Conservation (phyloP, 2,888 invertebrate genomes). For the Drosophila quinaria region DNA sequence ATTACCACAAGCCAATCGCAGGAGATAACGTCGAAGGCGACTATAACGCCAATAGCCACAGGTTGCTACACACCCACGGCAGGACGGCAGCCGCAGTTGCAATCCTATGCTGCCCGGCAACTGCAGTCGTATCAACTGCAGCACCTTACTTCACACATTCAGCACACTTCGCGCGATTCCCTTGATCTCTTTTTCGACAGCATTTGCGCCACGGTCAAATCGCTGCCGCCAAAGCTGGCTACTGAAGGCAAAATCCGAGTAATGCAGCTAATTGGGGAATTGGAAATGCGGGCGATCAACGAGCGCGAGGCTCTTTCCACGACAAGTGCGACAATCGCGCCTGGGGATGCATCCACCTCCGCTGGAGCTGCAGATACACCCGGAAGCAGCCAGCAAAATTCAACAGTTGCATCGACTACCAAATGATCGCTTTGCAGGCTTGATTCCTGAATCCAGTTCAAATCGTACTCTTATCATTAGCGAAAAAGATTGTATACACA, state of each 20-base stretch:
- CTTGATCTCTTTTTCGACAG: slow-evolving; percentile 75
- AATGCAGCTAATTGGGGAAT: slow-evolving; percentile 72
- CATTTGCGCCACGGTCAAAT: slow-evolving; percentile 74
- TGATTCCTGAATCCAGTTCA: slow-evolving; percentile 41
- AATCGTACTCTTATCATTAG: slow-evolving; percentile 35
- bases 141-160: slow-evolving; percentile 28
- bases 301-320: slow-evolving; percentile 56
- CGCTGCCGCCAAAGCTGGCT: slow-evolving; percentile 69
- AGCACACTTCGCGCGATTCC: slow-evolving; percentile 58
- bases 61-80: slow-evolving; percentile 39
- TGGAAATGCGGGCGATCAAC: slow-evolving; percentile 66
- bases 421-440: slow-evolving; percentile 46
- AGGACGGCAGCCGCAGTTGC: slow-evolving; percentile 36
- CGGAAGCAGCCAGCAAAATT: slow-evolving; percentile 68
- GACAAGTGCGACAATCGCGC: neutral
- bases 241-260: slow-evolving; percentile 77
- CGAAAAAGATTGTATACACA: slow-evolving; percentile 5
- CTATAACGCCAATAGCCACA: slow-evolving; percentile 70
- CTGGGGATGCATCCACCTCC: slow-evolving; percentile 12
- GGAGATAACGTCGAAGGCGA: slow-evolving; percentile 73
- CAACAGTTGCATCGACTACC: slow-evolving; percentile 76
- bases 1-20: slow-evolving; percentile 27
- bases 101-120: slow-evolving; percentile 46
- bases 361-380: slow-evolving; percentile 40
- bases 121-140: slow-evolving; percentile 60